phyloP scores from a whole-genome alignment of 2,888 invertebrate species.

The Cantharis rustica region DNA sequence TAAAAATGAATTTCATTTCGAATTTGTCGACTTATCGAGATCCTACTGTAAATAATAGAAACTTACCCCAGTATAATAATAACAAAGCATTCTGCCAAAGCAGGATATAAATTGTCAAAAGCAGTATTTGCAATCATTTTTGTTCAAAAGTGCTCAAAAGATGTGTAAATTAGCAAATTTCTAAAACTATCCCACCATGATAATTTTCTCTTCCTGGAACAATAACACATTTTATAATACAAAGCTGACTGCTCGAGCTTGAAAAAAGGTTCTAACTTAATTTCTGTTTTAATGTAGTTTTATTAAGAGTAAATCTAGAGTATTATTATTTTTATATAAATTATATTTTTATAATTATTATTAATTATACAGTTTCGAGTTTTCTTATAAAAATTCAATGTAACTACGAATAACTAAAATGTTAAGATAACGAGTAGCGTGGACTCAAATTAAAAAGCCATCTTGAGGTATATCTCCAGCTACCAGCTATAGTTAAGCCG shows the following conservation, averaged over 20 bases:
- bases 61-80: constrained; percentile 88
- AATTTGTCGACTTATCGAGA: background rate
- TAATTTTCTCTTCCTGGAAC: background rate
- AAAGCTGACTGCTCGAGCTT: background rate
- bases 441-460: no score
- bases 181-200: background rate
- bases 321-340: no score
- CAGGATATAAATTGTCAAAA: constrained; percentile 86
- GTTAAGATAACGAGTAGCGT: no score
- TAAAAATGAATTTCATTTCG: background rate
- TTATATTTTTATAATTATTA: no score
- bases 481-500: no score
- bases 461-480: no score
- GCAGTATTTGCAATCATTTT: constrained; percentile 45
- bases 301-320: no score
- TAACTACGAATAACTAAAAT: no score
- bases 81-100: constrained; percentile 88
- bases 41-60: background rate
- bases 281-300: no score
- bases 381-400: no score
- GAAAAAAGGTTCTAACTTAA: background rate
- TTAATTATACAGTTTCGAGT: no score
- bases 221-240: background rate
- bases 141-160: background rate
- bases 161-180: background rate